Evolutionary conservation across 2,888 invertebrate species (phyloP).

Genomic region (Calephelis perditalis): DNA sequence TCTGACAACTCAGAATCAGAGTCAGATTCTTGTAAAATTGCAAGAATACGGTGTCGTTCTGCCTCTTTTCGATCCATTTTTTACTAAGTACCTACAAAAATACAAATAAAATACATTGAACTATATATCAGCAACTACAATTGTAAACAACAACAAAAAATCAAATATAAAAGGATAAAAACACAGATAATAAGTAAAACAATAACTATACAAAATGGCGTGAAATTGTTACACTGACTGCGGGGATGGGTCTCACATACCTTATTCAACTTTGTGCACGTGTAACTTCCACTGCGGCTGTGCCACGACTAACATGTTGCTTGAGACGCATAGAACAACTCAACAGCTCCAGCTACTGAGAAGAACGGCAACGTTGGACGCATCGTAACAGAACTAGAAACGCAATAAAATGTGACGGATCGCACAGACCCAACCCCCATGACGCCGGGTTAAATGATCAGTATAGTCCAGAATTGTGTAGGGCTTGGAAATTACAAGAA

Average conservation of each 20-base stretch:
- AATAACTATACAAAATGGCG: neutral
- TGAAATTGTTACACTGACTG: neutral
- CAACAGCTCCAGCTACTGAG: too few relatives aligned
- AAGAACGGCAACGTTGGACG: too few relatives aligned
- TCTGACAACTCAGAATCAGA: conserved; percentile 22
- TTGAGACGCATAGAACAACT: too few relatives aligned
- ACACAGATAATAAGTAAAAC: neutral
- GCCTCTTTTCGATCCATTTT: conserved; percentile 19
- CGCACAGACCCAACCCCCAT: too few relatives aligned
- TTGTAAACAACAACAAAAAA: conserved; percentile 19
- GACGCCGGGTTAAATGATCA: too few relatives aligned
- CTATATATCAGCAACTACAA: conserved; percentile 20
- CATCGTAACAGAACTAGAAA: too few relatives aligned
- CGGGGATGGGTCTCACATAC: neutral
- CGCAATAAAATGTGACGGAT: too few relatives aligned
- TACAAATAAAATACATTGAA: conserved; percentile 19
- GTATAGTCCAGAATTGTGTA: too few relatives aligned
- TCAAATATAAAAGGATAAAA: conserved; percentile 11
- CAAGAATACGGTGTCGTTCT: conserved; percentile 15
- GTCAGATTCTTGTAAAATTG: conserved; percentile 19
- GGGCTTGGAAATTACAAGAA: too few relatives aligned
- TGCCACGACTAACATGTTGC: neutral
- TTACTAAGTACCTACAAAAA: neutral
- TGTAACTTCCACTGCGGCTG: neutral
- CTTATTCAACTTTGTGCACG: neutral